These are phyloP conservation scores for Prunella strophiata DNA, from an alignment of 2,797 vertebrate genomes.

Conservation along the genomic window DNA sequence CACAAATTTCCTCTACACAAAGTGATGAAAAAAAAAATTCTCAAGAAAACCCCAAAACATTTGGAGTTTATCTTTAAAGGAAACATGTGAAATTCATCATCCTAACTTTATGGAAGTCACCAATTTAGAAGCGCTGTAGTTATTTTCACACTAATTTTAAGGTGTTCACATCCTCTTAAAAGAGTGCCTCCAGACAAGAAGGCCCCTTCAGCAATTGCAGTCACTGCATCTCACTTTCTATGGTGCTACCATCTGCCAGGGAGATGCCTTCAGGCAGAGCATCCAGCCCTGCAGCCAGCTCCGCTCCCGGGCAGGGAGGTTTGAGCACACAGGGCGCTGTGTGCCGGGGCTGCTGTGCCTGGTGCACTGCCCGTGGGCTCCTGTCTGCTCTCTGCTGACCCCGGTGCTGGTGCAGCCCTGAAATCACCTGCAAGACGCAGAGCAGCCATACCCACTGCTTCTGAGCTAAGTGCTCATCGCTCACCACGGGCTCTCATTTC, in stretches of 20 bases:
- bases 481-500: neutral
- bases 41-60: neutral
- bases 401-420: neutral
- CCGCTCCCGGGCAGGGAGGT: fast-evolving
- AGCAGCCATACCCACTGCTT: neutral
- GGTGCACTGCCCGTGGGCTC: neutral
- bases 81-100: neutral
- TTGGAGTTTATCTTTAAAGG: neutral
- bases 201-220: neutral
- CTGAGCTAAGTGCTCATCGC: fast-evolving
- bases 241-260: neutral
- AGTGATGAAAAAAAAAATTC: neutral
- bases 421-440: neutral
- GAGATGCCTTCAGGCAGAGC: neutral
- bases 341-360: neutral
- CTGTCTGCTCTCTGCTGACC: neutral
- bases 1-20: neutral
- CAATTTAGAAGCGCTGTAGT: neutral
- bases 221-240: neutral
- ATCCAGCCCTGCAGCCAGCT: neutral
- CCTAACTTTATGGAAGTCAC: neutral
- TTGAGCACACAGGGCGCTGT: neutral
- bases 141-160: constrained; percentile 9
- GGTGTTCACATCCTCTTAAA: neutral
- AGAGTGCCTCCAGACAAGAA: neutral